phyloP scores from a whole-genome alignment of 1,140 invertebrate species.

The Achatina immaculata region DNA sequence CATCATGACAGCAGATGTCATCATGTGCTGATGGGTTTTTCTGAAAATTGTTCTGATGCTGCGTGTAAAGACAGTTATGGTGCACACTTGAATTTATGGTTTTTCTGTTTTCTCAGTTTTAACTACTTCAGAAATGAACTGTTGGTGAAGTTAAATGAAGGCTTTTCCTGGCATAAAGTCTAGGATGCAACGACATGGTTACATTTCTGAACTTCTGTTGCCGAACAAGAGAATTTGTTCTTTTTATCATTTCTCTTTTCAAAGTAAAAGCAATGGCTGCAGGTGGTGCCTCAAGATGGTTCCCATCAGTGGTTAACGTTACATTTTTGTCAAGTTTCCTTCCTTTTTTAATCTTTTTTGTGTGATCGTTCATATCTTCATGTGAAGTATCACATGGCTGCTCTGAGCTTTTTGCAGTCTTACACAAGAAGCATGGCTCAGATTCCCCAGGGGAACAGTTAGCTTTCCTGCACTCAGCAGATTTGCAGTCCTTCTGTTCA shows the following conservation, averaged over 20 bases:
- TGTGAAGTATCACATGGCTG: background rate
- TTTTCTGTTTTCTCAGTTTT: background rate
- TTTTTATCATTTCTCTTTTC: background rate
- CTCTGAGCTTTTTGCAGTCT: background rate
- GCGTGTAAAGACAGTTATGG: too few species aligned
- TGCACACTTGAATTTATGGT: too few species aligned
- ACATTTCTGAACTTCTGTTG: background rate
- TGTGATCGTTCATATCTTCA: background rate
- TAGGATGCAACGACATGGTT: background rate
- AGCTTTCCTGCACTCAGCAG: background rate
- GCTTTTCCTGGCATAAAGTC: background rate
- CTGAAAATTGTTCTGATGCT: background rate
- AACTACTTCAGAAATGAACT: background rate
- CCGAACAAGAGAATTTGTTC: background rate
- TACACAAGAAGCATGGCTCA: background rate
- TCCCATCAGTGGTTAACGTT: too few species aligned
- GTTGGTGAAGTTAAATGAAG: background rate
- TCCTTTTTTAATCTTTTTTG: background rate
- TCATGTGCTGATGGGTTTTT: background rate
- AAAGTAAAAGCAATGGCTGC: background rate
- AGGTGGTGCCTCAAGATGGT: background rate
- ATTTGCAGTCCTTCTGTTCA: background rate
- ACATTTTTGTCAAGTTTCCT: background rate
- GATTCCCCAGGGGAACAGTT: background rate
- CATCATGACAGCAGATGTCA: background rate